Conservation (phyloP, 30 jellyfish, hydroid and myxozoan species). For the Cassiopea andromeda region DNA sequence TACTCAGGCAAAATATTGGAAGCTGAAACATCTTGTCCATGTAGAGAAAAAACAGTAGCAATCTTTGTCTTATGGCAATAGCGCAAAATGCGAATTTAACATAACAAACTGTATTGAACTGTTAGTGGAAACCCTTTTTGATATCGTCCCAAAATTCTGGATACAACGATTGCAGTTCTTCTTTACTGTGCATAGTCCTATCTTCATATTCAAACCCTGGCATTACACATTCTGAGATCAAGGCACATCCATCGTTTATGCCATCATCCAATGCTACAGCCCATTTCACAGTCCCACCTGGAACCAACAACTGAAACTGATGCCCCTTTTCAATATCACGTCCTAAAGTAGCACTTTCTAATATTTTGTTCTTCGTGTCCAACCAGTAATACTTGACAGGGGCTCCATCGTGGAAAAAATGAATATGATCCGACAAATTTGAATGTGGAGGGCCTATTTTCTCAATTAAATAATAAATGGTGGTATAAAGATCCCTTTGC, state of each 20-base stretch:
- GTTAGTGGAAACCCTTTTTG: constrained; percentile 15
- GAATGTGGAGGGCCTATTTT: constrained; percentile 16
- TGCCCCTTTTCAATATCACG: constrained; percentile 24
- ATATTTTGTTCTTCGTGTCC: constrained; percentile 15
- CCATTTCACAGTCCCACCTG: constrained; percentile 47
- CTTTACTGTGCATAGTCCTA: constrained; percentile 26
- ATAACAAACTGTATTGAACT: too few species aligned
- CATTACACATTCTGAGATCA: constrained; percentile 38
- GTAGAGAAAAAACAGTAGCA: too few species aligned
- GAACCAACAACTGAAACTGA: constrained; percentile 39
- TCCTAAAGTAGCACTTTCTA: constrained; percentile 36
- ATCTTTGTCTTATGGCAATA: too few species aligned
- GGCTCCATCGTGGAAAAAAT: constrained; percentile 54
- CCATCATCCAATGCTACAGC: constrained; percentile 57
- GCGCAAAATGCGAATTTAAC: too few species aligned
- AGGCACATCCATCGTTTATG: constrained; percentile 16
- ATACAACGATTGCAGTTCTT: constrained; percentile 21
- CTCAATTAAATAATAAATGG: constrained; percentile 56
- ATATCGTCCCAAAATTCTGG: constrained; percentile 60
- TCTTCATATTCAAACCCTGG: constrained; percentile 58
- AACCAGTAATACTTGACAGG: constrained; percentile 57
- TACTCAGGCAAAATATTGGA: too few species aligned
- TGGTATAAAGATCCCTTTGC: constrained; percentile 37
- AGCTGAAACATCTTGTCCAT: too few species aligned
- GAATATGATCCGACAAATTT: constrained; percentile 34